phyloP scores from a whole-genome alignment of 1,140 invertebrate species.

The Drosophila repleta region DNA sequence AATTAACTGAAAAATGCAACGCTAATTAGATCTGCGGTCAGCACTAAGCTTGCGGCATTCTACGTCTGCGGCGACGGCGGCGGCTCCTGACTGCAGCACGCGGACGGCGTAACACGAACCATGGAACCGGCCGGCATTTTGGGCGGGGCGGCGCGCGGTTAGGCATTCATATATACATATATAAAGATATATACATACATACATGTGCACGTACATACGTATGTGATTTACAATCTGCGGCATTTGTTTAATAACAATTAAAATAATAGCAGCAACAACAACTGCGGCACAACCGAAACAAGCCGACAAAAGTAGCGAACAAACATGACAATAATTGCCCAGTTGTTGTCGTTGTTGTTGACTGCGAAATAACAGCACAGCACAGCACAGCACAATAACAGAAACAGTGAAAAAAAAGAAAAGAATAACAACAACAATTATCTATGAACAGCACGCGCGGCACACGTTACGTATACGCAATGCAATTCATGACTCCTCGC shows the following conservation, averaged over 20 bases:
- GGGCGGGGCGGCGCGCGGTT: slow-evolving; percentile 15
- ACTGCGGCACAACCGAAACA: slow-evolving; percentile 1
- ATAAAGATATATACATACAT: too few species aligned
- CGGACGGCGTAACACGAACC: slow-evolving; percentile 4
- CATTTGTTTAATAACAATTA: slow-evolving; percentile 49
- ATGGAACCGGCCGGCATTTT: slow-evolving; percentile 21
- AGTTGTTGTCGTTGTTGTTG: slow-evolving; percentile 28
- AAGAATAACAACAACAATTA: slow-evolving; percentile 25
- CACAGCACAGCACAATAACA: slow-evolving; percentile 31
- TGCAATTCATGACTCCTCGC: slow-evolving; percentile 17
- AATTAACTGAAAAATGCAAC: slow-evolving; percentile 77
- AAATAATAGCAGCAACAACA: slow-evolving; percentile 14
- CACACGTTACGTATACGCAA: slow-evolving; percentile 68
- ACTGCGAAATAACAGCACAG: slow-evolving; percentile 16
- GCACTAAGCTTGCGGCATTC: slow-evolving; percentile 11
- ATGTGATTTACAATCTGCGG: slow-evolving; percentile 22
- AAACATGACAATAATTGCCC: slow-evolving; percentile 47
- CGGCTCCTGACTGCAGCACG: not conserved
- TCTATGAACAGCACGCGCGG: slow-evolving; percentile 54
- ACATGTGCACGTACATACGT: not conserved
- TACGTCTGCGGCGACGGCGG: not conserved
- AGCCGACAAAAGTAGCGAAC: slow-evolving; percentile 23
- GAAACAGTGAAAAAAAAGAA: slow-evolving; percentile 21
- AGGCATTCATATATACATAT: too few species aligned
- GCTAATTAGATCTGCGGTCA: slow-evolving; percentile 75